These are phyloP conservation scores for Melitaea cinxia DNA, from an alignment of 1,140 invertebrate species.

Conservation along the genomic window DNA sequence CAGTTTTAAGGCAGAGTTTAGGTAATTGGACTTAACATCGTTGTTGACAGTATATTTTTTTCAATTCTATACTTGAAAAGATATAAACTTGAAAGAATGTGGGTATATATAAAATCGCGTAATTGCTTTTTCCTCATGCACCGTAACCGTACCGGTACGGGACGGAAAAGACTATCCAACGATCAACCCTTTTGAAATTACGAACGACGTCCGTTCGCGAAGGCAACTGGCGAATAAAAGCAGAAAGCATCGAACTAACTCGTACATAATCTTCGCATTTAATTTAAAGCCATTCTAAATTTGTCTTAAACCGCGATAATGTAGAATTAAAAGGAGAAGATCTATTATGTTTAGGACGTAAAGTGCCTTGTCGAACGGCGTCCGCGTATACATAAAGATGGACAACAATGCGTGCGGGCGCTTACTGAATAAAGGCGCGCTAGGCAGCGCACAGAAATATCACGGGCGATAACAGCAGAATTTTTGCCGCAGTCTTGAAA, in stretches of 20 bases:
- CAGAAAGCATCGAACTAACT: too few relatives aligned
- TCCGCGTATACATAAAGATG: conserved; percentile 45
- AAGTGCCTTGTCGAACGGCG: conserved; percentile 52
- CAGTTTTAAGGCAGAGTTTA: neutral
- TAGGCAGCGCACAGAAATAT: conserved; percentile 87
- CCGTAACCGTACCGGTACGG: conserved; percentile 62
- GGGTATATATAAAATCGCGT: neutral
- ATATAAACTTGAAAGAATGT: conserved; percentile 1
- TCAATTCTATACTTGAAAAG: too few relatives aligned
- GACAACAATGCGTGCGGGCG: conserved; percentile 68
- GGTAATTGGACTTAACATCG: too few relatives aligned
- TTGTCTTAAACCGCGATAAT: too few relatives aligned
- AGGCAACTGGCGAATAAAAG: conserved; percentile 41
- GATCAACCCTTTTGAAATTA: conserved; percentile 83
- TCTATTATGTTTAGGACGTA: conserved; percentile 2
- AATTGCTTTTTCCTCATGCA: conserved; percentile 46
- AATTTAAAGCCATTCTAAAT: too few relatives aligned
- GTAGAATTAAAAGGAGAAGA: neutral
- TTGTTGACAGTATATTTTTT: too few relatives aligned
- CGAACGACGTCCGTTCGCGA: conserved; percentile 61
- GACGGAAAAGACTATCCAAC: conserved; percentile 59
- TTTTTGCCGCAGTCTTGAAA: conserved; percentile 86
- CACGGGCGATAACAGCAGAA: conserved; percentile 85
- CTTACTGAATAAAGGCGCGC: conserved; percentile 65
- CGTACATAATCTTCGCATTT: too few relatives aligned